A percentile compares a stretch with the other conserved stretches of the same genome.
These are phyloP conservation scores for Liodrosophila aerea DNA, from an alignment of 2,888 invertebrate species.

Conservation along the genomic window DNA sequence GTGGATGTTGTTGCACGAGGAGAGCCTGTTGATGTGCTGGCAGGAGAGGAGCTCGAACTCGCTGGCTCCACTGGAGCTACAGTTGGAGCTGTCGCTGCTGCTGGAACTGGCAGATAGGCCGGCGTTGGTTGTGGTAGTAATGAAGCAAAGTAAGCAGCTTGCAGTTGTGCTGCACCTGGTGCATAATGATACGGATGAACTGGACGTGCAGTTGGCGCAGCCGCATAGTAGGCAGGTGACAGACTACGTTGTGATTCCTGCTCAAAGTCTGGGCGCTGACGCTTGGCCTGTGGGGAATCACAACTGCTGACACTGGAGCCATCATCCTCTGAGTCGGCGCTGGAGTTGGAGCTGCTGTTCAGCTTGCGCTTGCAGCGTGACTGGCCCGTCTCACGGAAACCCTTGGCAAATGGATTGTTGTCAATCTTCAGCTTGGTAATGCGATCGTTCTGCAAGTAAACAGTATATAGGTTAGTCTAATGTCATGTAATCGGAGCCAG, in stretches of 20 bases:
- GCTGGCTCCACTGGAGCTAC: not conserved
- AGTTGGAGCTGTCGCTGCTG: constrained; percentile 14
- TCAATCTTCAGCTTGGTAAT: constrained; percentile 96
- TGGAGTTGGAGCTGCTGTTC: constrained; percentile 76
- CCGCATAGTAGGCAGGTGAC: constrained; percentile 55
- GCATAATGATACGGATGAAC: constrained; percentile 33
- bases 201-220: constrained; percentile 1
- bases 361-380: constrained; percentile 88
- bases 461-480: constrained; percentile 21
- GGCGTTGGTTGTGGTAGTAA: constrained; percentile 37
- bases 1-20: constrained; percentile 46
- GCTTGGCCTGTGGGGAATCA: constrained; percentile 71
- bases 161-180: constrained; percentile 35
- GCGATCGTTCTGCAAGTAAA: constrained; percentile 87
- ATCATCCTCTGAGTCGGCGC: constrained; percentile 70
- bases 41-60: not conserved
- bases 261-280: constrained; percentile 78
- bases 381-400: constrained; percentile 93
- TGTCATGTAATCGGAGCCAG: constrained; percentile 46
- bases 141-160: constrained; percentile 64
- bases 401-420: constrained; percentile 96
- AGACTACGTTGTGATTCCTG: constrained; percentile 69
- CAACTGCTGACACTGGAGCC: constrained; percentile 76
- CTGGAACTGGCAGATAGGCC: constrained; percentile 21
- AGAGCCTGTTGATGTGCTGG: constrained; percentile 21